Percentiles rank a stretch among this genome's conserved stretches.
These are phyloP conservation scores for Heterodera filipjevi DNA, from an alignment of 2,888 invertebrate species.

Conservation along the genomic window DNA sequence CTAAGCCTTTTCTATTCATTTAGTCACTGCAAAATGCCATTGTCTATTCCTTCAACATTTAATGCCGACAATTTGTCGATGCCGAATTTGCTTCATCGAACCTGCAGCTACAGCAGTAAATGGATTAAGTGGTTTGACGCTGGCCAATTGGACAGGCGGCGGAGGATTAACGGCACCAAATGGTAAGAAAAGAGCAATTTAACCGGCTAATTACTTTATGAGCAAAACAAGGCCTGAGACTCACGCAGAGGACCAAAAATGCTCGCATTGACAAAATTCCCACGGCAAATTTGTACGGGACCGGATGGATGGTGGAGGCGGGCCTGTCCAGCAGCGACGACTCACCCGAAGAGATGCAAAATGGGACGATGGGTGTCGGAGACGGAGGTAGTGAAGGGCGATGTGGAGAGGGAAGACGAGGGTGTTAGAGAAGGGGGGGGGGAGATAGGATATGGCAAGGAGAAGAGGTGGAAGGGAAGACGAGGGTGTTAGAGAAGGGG, in stretches of 20 bases:
- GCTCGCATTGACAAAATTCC: conserved; percentile 5
- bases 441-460: not conserved
- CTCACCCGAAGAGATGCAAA: conserved; percentile 19
- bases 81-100: conserved; percentile 20
- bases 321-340: conserved; percentile 44
- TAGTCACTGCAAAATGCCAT: conserved; percentile 7
- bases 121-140: not conserved
- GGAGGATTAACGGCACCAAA: not conserved
- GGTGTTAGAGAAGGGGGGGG: not conserved
- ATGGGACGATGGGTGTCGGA: not conserved
- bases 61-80: conserved; percentile 11
- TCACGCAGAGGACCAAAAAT: conserved; percentile 15
- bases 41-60: not conserved
- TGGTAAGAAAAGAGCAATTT: conserved; percentile 8
- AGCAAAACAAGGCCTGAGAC: not conserved
- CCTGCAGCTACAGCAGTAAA: conserved; percentile 25
- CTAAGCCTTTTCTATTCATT: not conserved
- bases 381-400: not conserved
- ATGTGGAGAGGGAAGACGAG: not conserved
- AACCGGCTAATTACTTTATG: not conserved
- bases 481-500: not conserved
- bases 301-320: conserved; percentile 59
- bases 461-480: not conserved
- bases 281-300: conserved; percentile 43
- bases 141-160: not conserved